phyloP scores from a whole-genome alignment of 2,888 invertebrate species.

The Heteromurus nitidus region DNA sequence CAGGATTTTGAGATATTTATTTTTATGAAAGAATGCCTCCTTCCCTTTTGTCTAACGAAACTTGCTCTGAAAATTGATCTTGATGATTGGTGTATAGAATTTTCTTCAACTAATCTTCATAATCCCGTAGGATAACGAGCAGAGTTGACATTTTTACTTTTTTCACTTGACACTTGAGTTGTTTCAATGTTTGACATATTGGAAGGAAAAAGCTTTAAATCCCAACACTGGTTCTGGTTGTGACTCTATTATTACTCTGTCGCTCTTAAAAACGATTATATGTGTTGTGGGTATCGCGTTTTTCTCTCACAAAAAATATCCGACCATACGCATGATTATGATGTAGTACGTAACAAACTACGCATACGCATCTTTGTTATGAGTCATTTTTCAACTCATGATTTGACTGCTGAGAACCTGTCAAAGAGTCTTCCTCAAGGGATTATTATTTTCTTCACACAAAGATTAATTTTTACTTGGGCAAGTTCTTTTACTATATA shows the following conservation, averaged over 20 bases:
- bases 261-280: constrained; percentile 17
- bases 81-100: not conserved
- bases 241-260: constrained; percentile 34
- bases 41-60: too few species aligned
- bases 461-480: constrained; percentile 45
- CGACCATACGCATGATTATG: constrained; percentile 6
- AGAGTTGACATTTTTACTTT: constrained; percentile 13
- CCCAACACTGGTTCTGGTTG: not conserved
- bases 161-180: constrained; percentile 8
- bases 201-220: not conserved
- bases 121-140: constrained; percentile 9
- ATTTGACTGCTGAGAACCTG: constrained; percentile 32
- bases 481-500: too few species aligned
- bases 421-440: constrained; percentile 39
- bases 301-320: too few species aligned
- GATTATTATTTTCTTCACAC: constrained; percentile 56
- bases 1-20: too few species aligned
- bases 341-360: not conserved
- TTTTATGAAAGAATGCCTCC: too few species aligned
- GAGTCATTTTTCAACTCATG: constrained; percentile 33
- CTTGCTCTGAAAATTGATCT: not conserved
- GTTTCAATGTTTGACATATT: constrained; percentile 28
- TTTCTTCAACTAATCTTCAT: constrained; percentile 2
- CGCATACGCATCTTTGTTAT: constrained; percentile 8
- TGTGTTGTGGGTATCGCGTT: too few species aligned